These are phyloP conservation scores for Apis florea DNA, from an alignment of 1,140 invertebrate species.

Conservation along the genomic window DNA sequence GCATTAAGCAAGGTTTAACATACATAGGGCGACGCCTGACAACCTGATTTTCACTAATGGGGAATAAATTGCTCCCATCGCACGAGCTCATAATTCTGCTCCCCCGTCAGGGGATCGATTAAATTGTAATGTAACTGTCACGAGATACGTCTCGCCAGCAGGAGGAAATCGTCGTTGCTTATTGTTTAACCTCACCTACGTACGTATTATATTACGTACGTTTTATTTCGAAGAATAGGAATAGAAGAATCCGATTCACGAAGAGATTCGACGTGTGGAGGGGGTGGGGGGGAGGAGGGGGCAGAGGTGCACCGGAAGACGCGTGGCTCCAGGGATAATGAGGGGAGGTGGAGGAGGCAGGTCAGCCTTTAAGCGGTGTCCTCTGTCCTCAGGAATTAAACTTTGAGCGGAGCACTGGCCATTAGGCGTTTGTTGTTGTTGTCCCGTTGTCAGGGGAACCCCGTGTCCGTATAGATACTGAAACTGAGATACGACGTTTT, in stretches of 20 bases:
- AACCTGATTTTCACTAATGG: constrained; percentile 10
- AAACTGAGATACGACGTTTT: constrained; percentile 75
- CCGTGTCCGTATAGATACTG: constrained; percentile 74
- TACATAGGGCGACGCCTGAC: not conserved
- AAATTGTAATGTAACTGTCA: constrained; percentile 21
- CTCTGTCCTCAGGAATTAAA: constrained; percentile 78
- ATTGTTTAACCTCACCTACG: constrained; percentile 62
- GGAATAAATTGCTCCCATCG: not conserved
- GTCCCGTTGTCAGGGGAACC: constrained; percentile 76
- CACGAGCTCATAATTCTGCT: not conserved
- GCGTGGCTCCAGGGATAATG: not conserved
- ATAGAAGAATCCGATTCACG: too few species aligned
- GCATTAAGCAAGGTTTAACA: not conserved
- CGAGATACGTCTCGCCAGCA: constrained; percentile 28
- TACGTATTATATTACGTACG: too few species aligned
- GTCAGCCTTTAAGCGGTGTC: constrained; percentile 74
- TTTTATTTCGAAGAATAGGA: too few species aligned
- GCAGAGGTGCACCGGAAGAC: constrained; percentile 1
- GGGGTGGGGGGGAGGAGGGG: too few species aligned
- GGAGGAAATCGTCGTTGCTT: constrained; percentile 21
- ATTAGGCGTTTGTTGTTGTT: constrained; percentile 80
- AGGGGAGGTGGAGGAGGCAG: constrained; percentile 28
- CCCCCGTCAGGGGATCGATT: constrained; percentile 41
- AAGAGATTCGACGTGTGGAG: too few species aligned
- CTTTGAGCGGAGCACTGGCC: constrained; percentile 76